Evolutionary conservation across 1,140 invertebrate species (phyloP), one percentile per base, ranked within the genome.

Genomic region (Vanessa atalanta): DNA sequence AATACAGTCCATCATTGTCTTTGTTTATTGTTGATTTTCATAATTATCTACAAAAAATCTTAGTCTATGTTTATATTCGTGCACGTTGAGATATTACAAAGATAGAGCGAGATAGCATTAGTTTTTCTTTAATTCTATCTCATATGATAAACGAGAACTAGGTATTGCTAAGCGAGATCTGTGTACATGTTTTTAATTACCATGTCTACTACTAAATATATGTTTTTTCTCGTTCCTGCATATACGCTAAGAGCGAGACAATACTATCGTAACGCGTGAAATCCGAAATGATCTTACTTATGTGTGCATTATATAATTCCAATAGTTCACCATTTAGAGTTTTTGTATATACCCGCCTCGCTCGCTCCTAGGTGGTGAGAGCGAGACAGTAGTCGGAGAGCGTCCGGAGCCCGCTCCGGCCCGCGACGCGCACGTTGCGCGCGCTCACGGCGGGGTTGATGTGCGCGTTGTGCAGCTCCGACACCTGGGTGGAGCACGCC

Each of bases 401-500:
- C 0, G 83, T 71, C 9, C 66, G 67, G 0, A 86, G 15, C 0
- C 87, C 85, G 5, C 55, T 47, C 3, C 75, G 47, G 8, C 81
- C 80, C 0, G 78, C 81, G 0, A 92, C 83, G 0, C 82, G 61
- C 0, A 79, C 67, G 12, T 77, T 80, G 47, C 48, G 8, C 0
- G 75, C 81, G 20, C 71, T 31, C 0, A 89, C 78, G 2, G 94
- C 75, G 0, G 76, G 66, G 74, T 90, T 90, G 9, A 90, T 77
- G 69, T 89, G 84, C 0, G 87, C 84, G 76, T 90, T 90, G 81
- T 92, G 90, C 0, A 90, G 69, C 37, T 92, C 90, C 0, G 88
- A 16, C 1, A 92, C 77, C 73, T 92, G 90, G 0, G 88, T 90
- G 3, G 85, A 88, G 51, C 88, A 89, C 0, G 90, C 95, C 0